A percentile compares a stretch with the other conserved stretches of the same genome.
These are phyloP conservation scores for Columba janthina DNA, from an alignment of 2,113 vertebrate genomes.

Conservation along the genomic window DNA sequence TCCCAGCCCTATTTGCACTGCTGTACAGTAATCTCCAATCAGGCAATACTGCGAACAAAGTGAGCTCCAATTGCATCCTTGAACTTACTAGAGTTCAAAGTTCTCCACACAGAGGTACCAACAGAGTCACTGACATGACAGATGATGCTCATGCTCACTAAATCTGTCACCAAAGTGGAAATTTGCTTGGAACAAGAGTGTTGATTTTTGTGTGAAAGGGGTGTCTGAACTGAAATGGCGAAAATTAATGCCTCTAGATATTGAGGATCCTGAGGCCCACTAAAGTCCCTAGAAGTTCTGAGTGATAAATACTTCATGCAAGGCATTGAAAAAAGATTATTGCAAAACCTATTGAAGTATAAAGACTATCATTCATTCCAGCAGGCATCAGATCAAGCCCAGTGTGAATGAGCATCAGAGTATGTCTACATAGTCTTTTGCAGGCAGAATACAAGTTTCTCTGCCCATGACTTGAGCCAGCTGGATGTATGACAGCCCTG, in stretches of 20 bases:
- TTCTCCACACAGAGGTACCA: background rate
- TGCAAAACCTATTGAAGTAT: constrained; percentile 50
- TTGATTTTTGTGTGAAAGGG: background rate
- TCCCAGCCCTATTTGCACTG: background rate
- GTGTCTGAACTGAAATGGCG: background rate
- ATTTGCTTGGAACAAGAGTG: background rate
- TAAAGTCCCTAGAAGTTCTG: constrained; percentile 29
- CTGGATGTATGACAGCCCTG: constrained; percentile 51
- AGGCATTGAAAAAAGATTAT: constrained; percentile 15
- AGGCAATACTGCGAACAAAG: background rate
- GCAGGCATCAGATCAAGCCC: constrained; percentile 45
- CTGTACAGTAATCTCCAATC: background rate
- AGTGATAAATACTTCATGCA: constrained; percentile 4
- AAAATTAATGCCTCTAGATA: background rate
- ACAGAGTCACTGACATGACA: background rate
- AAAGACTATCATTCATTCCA: constrained; percentile 20
- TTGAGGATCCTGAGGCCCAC: background rate
- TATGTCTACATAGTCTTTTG: constrained; percentile 47
- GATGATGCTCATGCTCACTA: background rate
- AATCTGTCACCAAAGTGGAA: constrained; percentile 14
- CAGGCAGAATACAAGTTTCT: constrained; percentile 38
- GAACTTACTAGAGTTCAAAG: constrained; percentile 4
- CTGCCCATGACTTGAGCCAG: constrained; percentile 38
- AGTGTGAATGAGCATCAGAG: constrained; percentile 53
- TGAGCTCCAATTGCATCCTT: background rate